Conservation (phyloP, 1,140 invertebrate genomes). For the Diploscapter pachys region DNA sequence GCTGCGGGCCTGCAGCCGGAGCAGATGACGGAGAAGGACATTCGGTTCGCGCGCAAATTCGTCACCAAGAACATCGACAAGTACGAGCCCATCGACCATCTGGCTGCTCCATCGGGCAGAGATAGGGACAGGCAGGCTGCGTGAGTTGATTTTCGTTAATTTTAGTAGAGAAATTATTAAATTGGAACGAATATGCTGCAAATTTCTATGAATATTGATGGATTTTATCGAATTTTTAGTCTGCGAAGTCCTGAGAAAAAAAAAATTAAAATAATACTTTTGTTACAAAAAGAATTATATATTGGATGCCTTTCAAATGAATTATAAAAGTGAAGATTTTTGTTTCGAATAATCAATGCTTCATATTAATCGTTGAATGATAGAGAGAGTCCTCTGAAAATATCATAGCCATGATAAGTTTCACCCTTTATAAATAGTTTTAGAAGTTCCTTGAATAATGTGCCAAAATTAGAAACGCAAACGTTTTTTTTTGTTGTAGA, state of each 20-base stretch:
- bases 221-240: background rate
- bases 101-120: too few relatives aligned
- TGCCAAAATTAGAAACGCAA: background rate
- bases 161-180: background rate
- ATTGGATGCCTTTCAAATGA: too few relatives aligned
- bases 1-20: constrained; percentile 42
- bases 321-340: too few relatives aligned
- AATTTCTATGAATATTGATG: background rate
- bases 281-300: background rate
- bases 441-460: background rate
- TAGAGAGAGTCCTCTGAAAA: background rate
- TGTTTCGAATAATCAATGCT: too few relatives aligned
- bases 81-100: constrained; percentile 15
- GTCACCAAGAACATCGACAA: constrained; percentile 42
- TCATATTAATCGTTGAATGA: background rate
- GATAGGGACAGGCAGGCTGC: background rate
- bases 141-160: background rate
- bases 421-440: background rate
- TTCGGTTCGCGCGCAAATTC: constrained; percentile 23
- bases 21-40: constrained; percentile 37
- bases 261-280: background rate
- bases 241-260: background rate
- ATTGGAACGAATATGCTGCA: background rate
- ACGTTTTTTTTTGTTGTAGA: background rate
- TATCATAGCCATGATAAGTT: background rate